Conservation (phyloP, 2,113 vertebrate genomes). For the Herpailurus yagouaroundi region DNA sequence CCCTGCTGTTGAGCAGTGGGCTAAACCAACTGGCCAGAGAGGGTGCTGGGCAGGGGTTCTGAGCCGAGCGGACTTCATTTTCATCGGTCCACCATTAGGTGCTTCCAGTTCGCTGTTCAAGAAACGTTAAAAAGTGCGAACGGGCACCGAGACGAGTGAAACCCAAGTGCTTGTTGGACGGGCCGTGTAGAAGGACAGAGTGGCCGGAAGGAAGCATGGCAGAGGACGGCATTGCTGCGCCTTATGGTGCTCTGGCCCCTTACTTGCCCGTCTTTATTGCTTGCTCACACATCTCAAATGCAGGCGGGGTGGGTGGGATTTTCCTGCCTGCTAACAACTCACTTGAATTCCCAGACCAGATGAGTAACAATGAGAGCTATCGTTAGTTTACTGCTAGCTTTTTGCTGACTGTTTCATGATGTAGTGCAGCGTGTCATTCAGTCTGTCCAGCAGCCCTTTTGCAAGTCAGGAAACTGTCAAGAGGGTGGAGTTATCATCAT, state of each 20-base stretch:
- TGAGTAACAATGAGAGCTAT: background rate
- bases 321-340: background rate
- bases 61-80: background rate
- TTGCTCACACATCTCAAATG: constrained; percentile 16
- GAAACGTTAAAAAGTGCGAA: background rate
- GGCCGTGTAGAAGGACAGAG: background rate
- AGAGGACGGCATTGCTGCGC: background rate
- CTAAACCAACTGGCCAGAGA: background rate
- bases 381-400: background rate
- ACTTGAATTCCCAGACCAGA: background rate
- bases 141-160: background rate
- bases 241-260: background rate
- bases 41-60: background rate
- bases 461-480: background rate
- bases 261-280: background rate
- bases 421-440: background rate
- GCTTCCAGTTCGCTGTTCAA: background rate
- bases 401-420: background rate
- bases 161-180: background rate
- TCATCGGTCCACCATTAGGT: background rate
- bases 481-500: background rate
- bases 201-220: background rate
- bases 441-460: background rate
- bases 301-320: background rate
- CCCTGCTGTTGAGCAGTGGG: background rate